These are phyloP conservation scores for Carcharodon carcharias DNA, from an alignment of 2,797 vertebrate genomes.

Conservation along the genomic window DNA sequence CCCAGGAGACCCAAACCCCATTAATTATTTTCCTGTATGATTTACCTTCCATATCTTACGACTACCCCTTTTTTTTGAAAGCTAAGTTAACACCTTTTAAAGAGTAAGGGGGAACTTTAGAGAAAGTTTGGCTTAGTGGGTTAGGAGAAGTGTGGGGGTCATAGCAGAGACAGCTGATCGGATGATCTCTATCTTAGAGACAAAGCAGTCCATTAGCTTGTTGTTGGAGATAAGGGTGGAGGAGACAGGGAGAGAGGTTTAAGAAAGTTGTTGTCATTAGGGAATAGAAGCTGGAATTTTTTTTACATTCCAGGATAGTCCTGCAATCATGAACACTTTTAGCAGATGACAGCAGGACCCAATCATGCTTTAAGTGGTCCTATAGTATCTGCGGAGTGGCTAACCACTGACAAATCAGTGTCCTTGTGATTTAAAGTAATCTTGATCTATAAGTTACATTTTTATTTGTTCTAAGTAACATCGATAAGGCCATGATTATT, in stretches of 20 bases:
- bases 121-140: background rate
- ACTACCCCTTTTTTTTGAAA: background rate
- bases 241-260: background rate
- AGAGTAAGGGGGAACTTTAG: background rate
- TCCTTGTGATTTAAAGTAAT: background rate
- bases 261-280: too few species aligned
- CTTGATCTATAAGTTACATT: background rate
- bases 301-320: background rate
- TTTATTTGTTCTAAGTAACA: background rate
- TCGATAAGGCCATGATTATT: background rate
- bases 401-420: background rate
- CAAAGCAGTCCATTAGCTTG: background rate
- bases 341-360: background rate
- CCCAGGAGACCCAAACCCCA: background rate
- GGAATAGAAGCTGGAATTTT: background rate
- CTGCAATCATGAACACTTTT: background rate
- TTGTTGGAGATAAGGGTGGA: too few species aligned
- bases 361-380: too few species aligned
- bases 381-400: background rate
- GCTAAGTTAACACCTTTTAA: background rate
- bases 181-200: background rate
- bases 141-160: background rate
- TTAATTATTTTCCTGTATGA: background rate
- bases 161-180: background rate
- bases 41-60: background rate